phyloP scores from a whole-genome alignment of 1,140 invertebrate species.

The Colletes gigas region DNA sequence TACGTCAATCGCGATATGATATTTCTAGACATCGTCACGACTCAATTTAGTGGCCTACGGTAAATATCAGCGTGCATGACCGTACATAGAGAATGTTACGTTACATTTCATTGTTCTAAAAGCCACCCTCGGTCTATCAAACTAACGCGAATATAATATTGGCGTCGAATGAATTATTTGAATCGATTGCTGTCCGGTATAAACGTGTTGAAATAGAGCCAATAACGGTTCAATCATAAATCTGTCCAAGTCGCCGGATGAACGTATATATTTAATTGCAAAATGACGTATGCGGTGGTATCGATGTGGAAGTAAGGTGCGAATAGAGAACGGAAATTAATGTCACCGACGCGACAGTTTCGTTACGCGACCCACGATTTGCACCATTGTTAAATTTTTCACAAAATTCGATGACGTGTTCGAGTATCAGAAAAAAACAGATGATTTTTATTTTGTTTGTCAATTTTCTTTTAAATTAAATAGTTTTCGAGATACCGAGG shows the following conservation, averaged over 20 bases:
- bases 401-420: too few relatives aligned
- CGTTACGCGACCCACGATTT: too few relatives aligned
- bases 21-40: neutral
- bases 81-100: neutral
- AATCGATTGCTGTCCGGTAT: neutral
- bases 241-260: neutral
- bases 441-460: too few relatives aligned
- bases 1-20: neutral
- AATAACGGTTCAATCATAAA: neutral
- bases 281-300: neutral
- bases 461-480: too few relatives aligned
- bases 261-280: neutral
- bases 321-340: too few relatives aligned
- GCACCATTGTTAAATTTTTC: too few relatives aligned
- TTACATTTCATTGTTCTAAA: neutral
- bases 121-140: neutral
- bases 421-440: too few relatives aligned
- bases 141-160: conserved; percentile 1
- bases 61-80: neutral
- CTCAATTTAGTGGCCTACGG: neutral
- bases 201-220: neutral
- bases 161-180: neutral
- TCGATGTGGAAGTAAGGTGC: neutral
- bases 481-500: too few relatives aligned
- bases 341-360: too few relatives aligned